These are phyloP conservation scores for Salvelinus alpinus DNA, from an alignment of 2,113 vertebrate genomes.

Conservation along the genomic window DNA sequence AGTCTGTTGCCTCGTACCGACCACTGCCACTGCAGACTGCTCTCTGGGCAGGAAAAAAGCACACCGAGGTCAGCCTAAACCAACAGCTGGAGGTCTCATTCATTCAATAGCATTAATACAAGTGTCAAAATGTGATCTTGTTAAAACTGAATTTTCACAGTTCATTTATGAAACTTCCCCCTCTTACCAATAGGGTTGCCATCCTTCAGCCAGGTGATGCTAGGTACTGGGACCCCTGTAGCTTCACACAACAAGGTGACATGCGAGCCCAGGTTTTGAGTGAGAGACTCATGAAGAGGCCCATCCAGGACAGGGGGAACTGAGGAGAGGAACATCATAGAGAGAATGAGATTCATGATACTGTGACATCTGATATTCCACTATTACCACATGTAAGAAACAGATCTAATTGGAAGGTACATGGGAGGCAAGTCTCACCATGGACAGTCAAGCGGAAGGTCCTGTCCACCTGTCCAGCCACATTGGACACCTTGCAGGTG, in stretches of 20 bases:
- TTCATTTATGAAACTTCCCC: neutral
- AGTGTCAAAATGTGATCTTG: neutral
- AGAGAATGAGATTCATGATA: neutral
- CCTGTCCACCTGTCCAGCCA: conserved; percentile 77
- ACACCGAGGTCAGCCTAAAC: neutral
- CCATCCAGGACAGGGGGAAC: conserved; percentile 73
- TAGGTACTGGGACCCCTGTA: conserved; percentile 70
- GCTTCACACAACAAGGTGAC: conserved; percentile 80
- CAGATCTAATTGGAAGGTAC: neutral
- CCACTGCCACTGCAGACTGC: conserved; percentile 71
- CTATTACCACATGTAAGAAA: neutral
- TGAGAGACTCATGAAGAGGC: conserved; percentile 70
- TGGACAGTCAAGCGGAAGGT: conserved; percentile 76
- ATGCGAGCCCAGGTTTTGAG: conserved; percentile 74
- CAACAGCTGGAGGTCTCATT: conserved; percentile 15
- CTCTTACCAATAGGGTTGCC: conserved; percentile 79
- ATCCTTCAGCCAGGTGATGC: conserved; percentile 86
- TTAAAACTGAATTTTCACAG: neutral
- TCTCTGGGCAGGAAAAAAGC: conserved; percentile 50
- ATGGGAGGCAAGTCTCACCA: conserved; percentile 66
- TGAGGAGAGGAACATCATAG: conserved; percentile 5
- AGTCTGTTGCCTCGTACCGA: conserved; percentile 75
- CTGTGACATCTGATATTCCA: neutral
- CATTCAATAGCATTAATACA: conserved; percentile 4
- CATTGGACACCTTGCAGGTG: conserved; percentile 81